Base-by-base conservation (phyloP, 2,113 vertebrate species). In the Petrocephalus microphthalmus region DNA sequence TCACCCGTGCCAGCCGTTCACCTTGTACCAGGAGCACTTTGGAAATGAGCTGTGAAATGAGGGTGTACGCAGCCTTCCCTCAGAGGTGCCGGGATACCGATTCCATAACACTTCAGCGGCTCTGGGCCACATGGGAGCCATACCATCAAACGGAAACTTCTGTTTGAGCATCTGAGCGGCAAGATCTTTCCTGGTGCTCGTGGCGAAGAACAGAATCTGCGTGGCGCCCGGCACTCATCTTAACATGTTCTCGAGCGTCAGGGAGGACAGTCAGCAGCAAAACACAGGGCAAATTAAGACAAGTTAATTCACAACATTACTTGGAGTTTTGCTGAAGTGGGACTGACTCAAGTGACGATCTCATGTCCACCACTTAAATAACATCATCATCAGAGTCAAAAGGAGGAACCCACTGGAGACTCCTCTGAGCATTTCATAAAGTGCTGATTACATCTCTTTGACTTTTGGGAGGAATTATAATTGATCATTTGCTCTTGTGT, bases 31-130 rank as follows among this genome's bases (percentile, higher is more conserved):
- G 49, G 52, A 85, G 52, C 49, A 20, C 52, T 85, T 33, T 56
- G 49, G 84, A 85, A 56, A 56, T 54, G 84, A 85, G 84, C 84
- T 54, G 84, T 85, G 84, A 85, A 85, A 85, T 85, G 49, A 85
- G 84, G 52, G 37, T 54, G 52, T 54, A 85, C 54, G 84, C 52
- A 85, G 22, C 7, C n/a, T 54, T 37, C 29, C 49, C 49, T 85
- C 51, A 85, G 54, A 85, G 49, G 49, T 15, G 54, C 52, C 84
- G 52, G 84, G 84, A 29, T 33, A 37, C 47, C 11, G 29, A 56
- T 56, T 85, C 84, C 52, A 85, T 51, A 33, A 25, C 49, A 85
- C 84, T 17, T 56, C 29, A 54, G 25, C 51, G 22, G 51, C 84
- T 56, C 51, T 5, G 15, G 49, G 84, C 52, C 84, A 15, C 25